Evolutionary conservation across 1,140 invertebrate species (phyloP), one percentile per base, ranked within the genome.

Genomic region (Nebria ingens): DNA sequence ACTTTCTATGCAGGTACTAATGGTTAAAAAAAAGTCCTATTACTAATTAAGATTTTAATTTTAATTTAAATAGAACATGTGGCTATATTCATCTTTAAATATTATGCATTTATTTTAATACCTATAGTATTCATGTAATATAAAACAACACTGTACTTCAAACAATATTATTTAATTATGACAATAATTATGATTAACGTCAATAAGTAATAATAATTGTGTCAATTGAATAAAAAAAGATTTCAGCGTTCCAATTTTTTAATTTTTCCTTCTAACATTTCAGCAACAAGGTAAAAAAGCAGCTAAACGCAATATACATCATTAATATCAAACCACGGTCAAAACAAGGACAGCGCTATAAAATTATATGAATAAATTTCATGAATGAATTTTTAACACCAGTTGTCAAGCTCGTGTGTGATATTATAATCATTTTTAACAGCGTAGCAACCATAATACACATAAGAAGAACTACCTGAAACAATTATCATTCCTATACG

Each of bases 401-500:
- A 12, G 40, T 45, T 45, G 40, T 45, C 40, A n/a, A n/a, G n/a
- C n/a, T n/a, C n/a, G n/a, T n/a, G n/a, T n/a, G n/a, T n/a, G n/a
- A n/a, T n/a, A n/a, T n/a, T n/a, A n/a, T n/a, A n/a, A n/a, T n/a
- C n/a, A n/a, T n/a, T n/a, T n/a, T n/a, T n/a, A n/a, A n/a, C n/a
- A n/a, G n/a, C n/a, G n/a, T n/a, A n/a, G n/a, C n/a, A n/a, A n/a
- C n/a, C n/a, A n/a, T n/a, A n/a, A n/a, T n/a, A n/a, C n/a, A n/a
- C n/a, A n/a, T n/a, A n/a, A n/a, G n/a, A n/a, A n/a, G n/a, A n/a
- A n/a, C n/a, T 45, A 45, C 40, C 40, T 45, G 40, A 45, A 45
- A 17, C 15, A 45, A 45, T 45, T 45, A 45, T 17, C 40, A 45
- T n/a, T n/a, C n/a, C n/a, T 45, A 45, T 45, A 17, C 15, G 40